Evolutionary conservation across 2,113 vertebrate genomes (phyloP).

Genomic region (Aleadryas rufinucha): DNA sequence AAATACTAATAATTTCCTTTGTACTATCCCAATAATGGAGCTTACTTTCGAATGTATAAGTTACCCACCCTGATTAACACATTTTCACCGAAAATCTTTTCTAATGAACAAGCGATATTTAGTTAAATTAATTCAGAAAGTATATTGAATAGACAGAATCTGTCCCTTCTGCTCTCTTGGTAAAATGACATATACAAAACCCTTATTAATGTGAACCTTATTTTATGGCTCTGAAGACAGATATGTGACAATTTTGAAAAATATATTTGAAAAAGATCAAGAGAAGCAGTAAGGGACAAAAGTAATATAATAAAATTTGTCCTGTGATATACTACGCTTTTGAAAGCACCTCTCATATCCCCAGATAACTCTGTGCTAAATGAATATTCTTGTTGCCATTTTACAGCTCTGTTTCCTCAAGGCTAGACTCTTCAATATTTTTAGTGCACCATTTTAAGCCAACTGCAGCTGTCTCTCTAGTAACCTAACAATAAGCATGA

Average conservation of each 20-base stretch:
- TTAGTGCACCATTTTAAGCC: background rate
- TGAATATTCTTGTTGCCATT: background rate
- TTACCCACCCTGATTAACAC: background rate
- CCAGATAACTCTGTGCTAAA: background rate
- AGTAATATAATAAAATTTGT: background rate
- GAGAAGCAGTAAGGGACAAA: conserved; percentile 12
- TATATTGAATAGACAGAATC: background rate
- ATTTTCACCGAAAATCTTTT: background rate
- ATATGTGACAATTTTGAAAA: background rate
- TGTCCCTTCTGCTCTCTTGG: background rate
- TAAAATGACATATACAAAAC: background rate
- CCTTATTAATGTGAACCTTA: background rate
- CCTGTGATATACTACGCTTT: background rate
- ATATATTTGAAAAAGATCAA: conserved; percentile 10
- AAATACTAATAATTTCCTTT: conserved; percentile 53
- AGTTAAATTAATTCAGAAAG: background rate
- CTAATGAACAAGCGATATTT: background rate
- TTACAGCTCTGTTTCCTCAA: conserved; percentile 1
- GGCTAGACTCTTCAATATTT: background rate
- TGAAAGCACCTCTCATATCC: background rate
- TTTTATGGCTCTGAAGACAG: background rate
- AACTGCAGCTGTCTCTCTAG: background rate
- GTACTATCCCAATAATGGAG: background rate
- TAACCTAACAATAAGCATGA: background rate
- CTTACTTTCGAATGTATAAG: conserved; percentile 14